Evolutionary conservation across 2,797 vertebrate genomes (phyloP).

Genomic region (Phoxinus dragarum): DNA sequence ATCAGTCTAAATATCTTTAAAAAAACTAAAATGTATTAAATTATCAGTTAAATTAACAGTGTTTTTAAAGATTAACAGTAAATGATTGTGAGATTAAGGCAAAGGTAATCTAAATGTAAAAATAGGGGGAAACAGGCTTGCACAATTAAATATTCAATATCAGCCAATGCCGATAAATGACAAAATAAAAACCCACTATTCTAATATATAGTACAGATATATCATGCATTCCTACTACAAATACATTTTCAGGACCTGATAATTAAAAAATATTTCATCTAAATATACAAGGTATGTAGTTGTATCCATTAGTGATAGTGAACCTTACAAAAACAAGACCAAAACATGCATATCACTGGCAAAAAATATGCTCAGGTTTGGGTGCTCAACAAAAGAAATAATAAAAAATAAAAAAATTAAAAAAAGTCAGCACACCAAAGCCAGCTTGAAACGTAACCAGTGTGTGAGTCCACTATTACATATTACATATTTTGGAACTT

Average conservation of each 20-base stretch:
- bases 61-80: constrained; percentile 1
- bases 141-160: background rate
- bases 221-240: background rate
- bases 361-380: too few species aligned
- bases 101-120: constrained; percentile 5
- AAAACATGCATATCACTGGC: too few species aligned
- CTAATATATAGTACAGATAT: background rate
- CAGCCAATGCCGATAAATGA: background rate
- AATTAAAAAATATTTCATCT: background rate
- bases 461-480: too few species aligned
- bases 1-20: background rate
- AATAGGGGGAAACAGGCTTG: background rate
- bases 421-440: too few species aligned
- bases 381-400: too few species aligned
- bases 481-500: too few species aligned
- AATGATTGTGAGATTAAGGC: background rate
- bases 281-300: background rate
- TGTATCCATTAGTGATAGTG: background rate
- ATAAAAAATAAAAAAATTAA: too few species aligned
- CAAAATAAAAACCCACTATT: background rate
- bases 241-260: background rate
- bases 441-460: too few species aligned
- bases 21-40: background rate
- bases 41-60: background rate
- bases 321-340: too few species aligned